These are phyloP conservation scores for Torymus aiolomorphi DNA, from an alignment of 2,888 invertebrate genomes.

Conservation along the genomic window DNA sequence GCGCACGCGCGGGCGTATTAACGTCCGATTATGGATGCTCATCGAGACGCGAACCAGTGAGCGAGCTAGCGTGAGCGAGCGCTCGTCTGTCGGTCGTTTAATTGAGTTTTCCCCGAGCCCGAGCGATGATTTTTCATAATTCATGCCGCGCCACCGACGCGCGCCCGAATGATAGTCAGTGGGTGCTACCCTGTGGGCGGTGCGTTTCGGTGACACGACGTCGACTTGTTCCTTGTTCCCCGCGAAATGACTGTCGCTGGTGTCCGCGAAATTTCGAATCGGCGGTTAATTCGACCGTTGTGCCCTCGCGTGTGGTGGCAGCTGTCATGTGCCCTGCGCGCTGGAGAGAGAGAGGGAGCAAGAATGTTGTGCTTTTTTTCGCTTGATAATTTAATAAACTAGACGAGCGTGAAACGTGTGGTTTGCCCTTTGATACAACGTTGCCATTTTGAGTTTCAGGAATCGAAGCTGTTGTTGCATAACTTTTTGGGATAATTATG, in stretches of 20 bases:
- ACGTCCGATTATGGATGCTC: conserved; percentile 55
- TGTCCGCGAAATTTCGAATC: conserved; percentile 1
- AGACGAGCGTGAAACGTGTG: too few species aligned
- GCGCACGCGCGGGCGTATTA: conserved; percentile 20
- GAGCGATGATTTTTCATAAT: conserved; percentile 58
- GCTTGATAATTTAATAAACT: too few species aligned
- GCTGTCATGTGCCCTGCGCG: not conserved
- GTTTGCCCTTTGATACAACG: too few species aligned
- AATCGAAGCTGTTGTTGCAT: not conserved
- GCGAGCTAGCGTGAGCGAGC: not conserved
- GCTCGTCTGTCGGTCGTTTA: conserved; percentile 20
- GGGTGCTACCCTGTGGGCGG: conserved; percentile 23
- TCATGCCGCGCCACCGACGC: conserved; percentile 20
- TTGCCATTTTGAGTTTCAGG: too few species aligned
- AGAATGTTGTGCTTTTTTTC: conserved; percentile 3
- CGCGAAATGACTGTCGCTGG: conserved; percentile 29
- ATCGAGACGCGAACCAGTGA: conserved; percentile 45
- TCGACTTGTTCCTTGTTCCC: conserved; percentile 2
- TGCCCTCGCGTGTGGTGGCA: conserved; percentile 2
- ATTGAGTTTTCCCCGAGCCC: conserved; percentile 44
- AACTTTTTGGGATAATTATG: conserved; percentile 10
- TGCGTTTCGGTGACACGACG: conserved; percentile 25
- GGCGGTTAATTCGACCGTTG: conserved; percentile 34
- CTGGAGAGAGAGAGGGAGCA: not conserved
- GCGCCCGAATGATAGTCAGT: conserved; percentile 1